Conservation (phyloP, 2,113 vertebrate genomes). For the Alouatta palliata region DNA sequence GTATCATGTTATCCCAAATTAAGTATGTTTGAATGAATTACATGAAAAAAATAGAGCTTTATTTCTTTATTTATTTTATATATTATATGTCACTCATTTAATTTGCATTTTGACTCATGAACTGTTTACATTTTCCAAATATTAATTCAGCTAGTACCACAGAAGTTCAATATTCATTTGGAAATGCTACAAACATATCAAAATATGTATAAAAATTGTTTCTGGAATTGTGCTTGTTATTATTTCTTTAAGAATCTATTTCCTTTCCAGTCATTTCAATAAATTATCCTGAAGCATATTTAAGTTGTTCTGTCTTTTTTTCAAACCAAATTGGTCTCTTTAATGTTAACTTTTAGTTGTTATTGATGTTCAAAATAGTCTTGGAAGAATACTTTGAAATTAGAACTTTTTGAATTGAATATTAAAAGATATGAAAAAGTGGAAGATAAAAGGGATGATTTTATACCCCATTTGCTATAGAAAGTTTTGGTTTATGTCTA, state of each 20-base stretch:
- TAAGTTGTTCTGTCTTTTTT: conserved; percentile 59
- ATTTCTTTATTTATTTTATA: conserved; percentile 53
- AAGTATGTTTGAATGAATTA: conserved; percentile 15
- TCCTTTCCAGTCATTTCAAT: conserved; percentile 71
- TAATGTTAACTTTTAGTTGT: not conserved
- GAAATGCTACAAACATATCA: not conserved
- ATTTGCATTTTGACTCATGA: conserved; percentile 43
- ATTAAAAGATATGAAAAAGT: not conserved
- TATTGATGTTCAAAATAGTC: not conserved
- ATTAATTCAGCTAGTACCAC: not conserved
- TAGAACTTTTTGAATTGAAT: not conserved
- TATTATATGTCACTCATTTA: not conserved
- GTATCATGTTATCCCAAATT: not conserved
- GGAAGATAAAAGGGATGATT: not conserved
- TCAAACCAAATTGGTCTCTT: not conserved
- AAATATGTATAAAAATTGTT: conserved; percentile 35
- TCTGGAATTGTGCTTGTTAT: conserved; percentile 34
- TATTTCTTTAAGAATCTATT: conserved; percentile 37
- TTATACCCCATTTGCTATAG: not conserved
- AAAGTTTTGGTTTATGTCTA: not conserved
- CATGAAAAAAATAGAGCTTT: not conserved
- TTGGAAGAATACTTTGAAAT: not conserved
- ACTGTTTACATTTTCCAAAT: not conserved
- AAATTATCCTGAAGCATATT: conserved; percentile 72
- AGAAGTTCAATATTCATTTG: conserved; percentile 1